Evolutionary conservation across 2,797 vertebrate species (phyloP), one percentile per base, ranked within the genome.

Genomic region (Centropyge bicolor): DNA sequence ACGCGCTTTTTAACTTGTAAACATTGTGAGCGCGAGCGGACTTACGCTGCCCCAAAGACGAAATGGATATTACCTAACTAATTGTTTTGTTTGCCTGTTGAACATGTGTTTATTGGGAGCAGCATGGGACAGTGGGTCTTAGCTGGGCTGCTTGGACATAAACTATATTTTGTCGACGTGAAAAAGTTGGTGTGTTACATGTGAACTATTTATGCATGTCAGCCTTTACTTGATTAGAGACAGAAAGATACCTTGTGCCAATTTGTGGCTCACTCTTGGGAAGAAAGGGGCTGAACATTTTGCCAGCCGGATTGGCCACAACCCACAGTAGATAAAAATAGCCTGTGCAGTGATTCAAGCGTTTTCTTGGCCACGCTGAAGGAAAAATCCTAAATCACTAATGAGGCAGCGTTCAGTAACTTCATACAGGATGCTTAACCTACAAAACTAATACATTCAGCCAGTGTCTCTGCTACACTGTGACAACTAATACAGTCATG

Each of bases 281-380:
- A 55, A 41, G 62, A 76, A 83, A 80, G 61, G 41, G 48, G 41
- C 48, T 13, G 13, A 71, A 61, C 41, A 70, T 66, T 70, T 81
- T 80, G 71, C 77, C 81, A 84, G 66, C 74, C 83, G 79, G 75
- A 72, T 71, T 36, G 64, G 61, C 68, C 67, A 46, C 74, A 83
- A 62, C 65, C 75, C 83, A 70, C 74, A 65, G 20, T 13, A 52
- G 62, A 65, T 85, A 78, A 75, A 87, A 89, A 85, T 83, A 88
- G 36, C 13, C 11, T 0, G 11, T 13, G 61, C 24, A 55, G 73
- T 78, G 81, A 80, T 84, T 86, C 51, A 79, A 65, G 71, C 66
- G 46, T 71, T 81, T 84, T 86, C 57, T 83, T 62, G 72, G 76
- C 76, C 27, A 27, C 35, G 7, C 13, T 38, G n/a, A 61, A 46